Evolutionary conservation across 2,113 vertebrate genomes (phyloP), one percentile per base, ranked within the genome.

Genomic region (Puma concolor): DNA sequence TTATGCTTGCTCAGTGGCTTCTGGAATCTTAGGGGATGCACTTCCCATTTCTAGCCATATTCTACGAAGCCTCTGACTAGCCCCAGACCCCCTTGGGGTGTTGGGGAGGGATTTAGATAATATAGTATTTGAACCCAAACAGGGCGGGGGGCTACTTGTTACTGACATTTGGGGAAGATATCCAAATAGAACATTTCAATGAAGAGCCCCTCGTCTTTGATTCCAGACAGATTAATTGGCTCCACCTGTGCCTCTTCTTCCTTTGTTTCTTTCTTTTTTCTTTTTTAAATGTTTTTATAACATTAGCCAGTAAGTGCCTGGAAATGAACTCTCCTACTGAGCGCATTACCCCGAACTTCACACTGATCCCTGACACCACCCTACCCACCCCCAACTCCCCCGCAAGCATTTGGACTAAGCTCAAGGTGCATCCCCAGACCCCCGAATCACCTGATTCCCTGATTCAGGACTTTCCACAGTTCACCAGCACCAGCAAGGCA

Each of bases 381-480:
- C 9, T 48, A 44, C 2, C 7, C 9, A 27, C 11, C 4, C 27
- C 41, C 41, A 77, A 3, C 67, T 23, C 27, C 36, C 19, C 14
- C 25, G 19, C 76, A 33, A 89, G 57, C 80, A 90, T 48, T 85
- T 85, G 38, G 38, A 52, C 17, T 81, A 74, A 87, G 8, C 52
- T 88, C 79, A 54, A 0, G 4, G 25, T 48, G 11, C 5, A 12
- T 44, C 86, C 21, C 0, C 0, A 52, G 23, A 54, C 19, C 15
- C 69, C 1, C 1, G 33, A 82, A 50, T 19, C 19, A 2, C 0
- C 25, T 31, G n/a, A 88, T 66, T 74, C 77, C 25, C 33, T 63
- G 95, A 97, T 13, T 97, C 92, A 67, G 52, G 64, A 80, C 57
- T 95, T 87, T 74, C 31, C 90, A 85, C 0, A 57, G 66, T 85